Percentiles rank a stretch among this genome's conserved stretches.
These are phyloP conservation scores for Crocallis elinguaria DNA, from an alignment of 2,888 invertebrate genomes.

Conservation along the genomic window DNA sequence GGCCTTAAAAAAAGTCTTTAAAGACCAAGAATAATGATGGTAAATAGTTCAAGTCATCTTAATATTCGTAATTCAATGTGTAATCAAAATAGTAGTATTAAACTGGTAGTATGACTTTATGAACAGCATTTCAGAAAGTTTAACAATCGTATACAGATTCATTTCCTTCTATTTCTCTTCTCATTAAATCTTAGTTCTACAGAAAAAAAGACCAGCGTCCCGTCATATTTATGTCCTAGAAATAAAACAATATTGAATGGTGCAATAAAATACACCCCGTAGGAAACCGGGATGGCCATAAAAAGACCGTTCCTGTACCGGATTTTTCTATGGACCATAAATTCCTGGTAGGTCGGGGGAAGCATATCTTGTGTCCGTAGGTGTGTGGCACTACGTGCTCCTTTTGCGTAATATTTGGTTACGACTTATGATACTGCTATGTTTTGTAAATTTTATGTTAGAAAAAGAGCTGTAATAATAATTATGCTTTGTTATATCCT, in stretches of 20 bases:
- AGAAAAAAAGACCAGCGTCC: slow-evolving; percentile 4
- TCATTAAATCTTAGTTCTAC: background rate
- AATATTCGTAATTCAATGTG: too few species aligned
- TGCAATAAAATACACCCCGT: slow-evolving; percentile 26
- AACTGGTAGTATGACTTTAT: too few species aligned
- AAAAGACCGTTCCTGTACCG: background rate
- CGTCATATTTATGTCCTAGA: slow-evolving; percentile 19
- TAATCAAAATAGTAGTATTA: too few species aligned
- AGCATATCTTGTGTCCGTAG: background rate
- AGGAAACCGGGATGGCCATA: background rate
- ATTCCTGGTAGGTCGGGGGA: background rate
- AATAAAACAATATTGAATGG: slow-evolving; percentile 28
- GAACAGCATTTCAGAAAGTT: background rate
- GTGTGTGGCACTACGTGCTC: background rate
- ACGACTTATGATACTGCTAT: too few species aligned
- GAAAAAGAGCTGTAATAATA: too few species aligned
- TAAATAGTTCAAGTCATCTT: too few species aligned
- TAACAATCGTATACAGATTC: background rate
- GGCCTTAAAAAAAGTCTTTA: too few species aligned
- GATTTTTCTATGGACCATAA: slow-evolving; percentile 1
- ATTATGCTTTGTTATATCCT: too few species aligned
- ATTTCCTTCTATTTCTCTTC: background rate
- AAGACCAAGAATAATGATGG: too few species aligned
- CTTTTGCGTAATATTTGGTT: background rate
- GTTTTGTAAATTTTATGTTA: too few species aligned